A percentile compares a stretch with the other conserved stretches of the same genome.
Conservation (phyloP, 2,888 invertebrate genomes). For the Steinernema hermaphroditum region DNA sequence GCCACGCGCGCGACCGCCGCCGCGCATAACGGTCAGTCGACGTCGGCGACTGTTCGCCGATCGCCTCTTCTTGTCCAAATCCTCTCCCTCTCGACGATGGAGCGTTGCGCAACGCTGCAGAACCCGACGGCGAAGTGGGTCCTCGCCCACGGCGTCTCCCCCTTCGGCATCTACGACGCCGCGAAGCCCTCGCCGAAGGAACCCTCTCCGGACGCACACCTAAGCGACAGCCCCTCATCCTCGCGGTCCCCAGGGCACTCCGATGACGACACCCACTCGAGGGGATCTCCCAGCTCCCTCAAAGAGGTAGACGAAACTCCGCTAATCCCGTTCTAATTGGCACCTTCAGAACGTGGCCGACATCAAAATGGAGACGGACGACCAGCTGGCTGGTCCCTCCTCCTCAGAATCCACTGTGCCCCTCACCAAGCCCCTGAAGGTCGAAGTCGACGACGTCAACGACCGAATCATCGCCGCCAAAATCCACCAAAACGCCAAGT, state of each 20-base stretch:
- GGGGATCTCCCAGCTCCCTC: slow-evolving; percentile 18
- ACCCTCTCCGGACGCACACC: neutral
- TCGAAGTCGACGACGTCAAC: neutral
- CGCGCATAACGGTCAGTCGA: slow-evolving; percentile 30
- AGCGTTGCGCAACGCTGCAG: neutral
- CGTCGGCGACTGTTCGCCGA: slow-evolving; percentile 22
- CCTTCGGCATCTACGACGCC: neutral
- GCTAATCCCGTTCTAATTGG: no score
- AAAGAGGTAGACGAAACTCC: slow-evolving; percentile 21
- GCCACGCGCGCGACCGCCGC: neutral
- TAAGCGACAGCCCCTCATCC: neutral
- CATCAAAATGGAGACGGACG: slow-evolving; percentile 4
- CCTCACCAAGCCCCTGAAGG: slow-evolving; percentile 8
- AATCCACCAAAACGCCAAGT: slow-evolving; percentile 19
- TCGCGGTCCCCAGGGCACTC: neutral
- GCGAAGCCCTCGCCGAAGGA: neutral
- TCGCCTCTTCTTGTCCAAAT: neutral
- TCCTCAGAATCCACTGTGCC: neutral
- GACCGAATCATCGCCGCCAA: slow-evolving; percentile 11
- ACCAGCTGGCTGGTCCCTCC: slow-evolving; percentile 24
- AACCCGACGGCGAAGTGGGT: slow-evolving; percentile 23
- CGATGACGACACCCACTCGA: slow-evolving; percentile 19
- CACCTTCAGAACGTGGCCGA: neutral
- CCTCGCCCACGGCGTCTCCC: neutral
- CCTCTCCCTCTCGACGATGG: neutral